phyloP scores from a whole-genome alignment of 2,797 vertebrate species.

The Eidolon dupreanum region DNA sequence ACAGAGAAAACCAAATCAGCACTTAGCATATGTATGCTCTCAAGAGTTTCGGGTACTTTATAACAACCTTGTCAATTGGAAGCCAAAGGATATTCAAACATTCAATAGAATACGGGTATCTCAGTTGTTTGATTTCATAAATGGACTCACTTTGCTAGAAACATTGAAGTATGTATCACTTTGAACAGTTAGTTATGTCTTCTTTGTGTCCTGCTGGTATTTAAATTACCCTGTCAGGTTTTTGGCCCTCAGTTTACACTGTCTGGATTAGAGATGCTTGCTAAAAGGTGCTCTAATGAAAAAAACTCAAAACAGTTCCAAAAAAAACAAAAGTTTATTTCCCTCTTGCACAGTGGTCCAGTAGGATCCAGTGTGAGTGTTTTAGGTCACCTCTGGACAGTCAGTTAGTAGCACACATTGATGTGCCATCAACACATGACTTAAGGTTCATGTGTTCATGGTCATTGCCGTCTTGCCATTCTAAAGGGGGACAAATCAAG shows the following conservation, averaged over 20 bases:
- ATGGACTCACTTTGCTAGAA: not conserved
- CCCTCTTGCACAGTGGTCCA: not conserved
- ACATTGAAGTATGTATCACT: not conserved
- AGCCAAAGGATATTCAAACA: conserved; percentile 37
- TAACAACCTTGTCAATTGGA: not conserved
- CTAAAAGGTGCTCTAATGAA: not conserved
- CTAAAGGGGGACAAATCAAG: not conserved
- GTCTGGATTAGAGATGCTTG: not conserved
- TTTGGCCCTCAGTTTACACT: not conserved
- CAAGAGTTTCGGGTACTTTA: conserved; percentile 1
- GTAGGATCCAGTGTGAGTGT: not conserved
- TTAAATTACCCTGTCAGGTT: not conserved
- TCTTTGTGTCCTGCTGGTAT: not conserved
- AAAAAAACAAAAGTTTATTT: not conserved
- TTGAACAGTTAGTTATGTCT: not conserved
- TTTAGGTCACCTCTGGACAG: not conserved
- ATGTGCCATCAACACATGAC: not conserved
- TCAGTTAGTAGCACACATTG: not conserved
- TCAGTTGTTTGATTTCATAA: not conserved
- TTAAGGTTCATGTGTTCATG: not conserved
- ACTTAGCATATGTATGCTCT: not conserved
- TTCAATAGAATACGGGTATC: conserved; percentile 4
- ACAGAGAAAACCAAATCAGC: conserved; percentile 1
- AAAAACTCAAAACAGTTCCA: not conserved
- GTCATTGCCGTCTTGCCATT: not conserved